Conservation (phyloP, 2,797 vertebrate genomes). For the Austrolebias charrua region DNA sequence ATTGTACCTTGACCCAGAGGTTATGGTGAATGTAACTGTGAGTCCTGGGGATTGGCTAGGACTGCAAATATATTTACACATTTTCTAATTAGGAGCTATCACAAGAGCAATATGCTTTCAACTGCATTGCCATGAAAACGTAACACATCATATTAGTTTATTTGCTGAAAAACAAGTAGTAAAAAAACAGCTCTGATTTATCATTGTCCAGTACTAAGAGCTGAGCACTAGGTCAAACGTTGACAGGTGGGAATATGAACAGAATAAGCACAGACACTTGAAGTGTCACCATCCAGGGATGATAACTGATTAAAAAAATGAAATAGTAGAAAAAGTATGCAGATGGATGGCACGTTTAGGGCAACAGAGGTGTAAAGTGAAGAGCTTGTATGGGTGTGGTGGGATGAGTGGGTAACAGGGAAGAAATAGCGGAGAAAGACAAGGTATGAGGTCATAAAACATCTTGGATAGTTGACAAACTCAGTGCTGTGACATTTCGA, state of each 20-base stretch:
- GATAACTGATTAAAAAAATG: conserved; percentile 31
- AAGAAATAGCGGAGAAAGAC: conserved; percentile 50
- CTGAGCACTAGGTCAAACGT: conserved; percentile 54
- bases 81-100: conserved; percentile 80
- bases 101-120: conserved; percentile 63
- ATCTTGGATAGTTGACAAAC: conserved; percentile 57
- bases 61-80: conserved; percentile 62
- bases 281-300: conserved; percentile 33
- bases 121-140: conserved; percentile 65
- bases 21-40: conserved; percentile 55
- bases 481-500: conserved; percentile 69
- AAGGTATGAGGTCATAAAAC: conserved; percentile 61
- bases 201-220: conserved; percentile 37
- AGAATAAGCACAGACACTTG: conserved; percentile 28
- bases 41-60: conserved; percentile 60
- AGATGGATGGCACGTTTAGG: not conserved
- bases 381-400: conserved; percentile 22
- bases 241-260: conserved; percentile 30
- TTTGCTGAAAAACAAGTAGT: conserved; percentile 27
- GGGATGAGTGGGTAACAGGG: conserved; percentile 53
- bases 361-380: conserved; percentile 31
- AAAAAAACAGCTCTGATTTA: conserved; percentile 35
- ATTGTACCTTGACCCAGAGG: conserved; percentile 45
- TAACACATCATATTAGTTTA: conserved; percentile 58
- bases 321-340: conserved; percentile 9